Base-by-base conservation (phyloP, 1,140 invertebrate species). In the Pogonomyrmex barbatus region DNA sequence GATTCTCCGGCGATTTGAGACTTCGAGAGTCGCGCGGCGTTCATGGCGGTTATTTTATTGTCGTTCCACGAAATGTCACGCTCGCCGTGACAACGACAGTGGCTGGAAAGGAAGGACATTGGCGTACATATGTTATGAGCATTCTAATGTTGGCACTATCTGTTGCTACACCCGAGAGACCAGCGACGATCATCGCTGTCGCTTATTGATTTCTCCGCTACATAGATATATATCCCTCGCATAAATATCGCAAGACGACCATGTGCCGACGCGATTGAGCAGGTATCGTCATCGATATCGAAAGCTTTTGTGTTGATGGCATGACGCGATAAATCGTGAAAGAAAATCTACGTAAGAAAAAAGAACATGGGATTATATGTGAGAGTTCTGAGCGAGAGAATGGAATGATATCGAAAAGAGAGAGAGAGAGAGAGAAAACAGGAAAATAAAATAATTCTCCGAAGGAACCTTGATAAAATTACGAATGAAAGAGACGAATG, bases 201-300 rank as follows among this genome's bases (percentile, higher is more conserved):
- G 17, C 6, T 75, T 83, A 83, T 83, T 83, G 79, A 83, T 83
- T 83, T 83, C 54, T 42, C 50, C 30, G 52, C 30, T 14, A 2
- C 9, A 2, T 24, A 70, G 6, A 75, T 60, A 14, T 75, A 75
- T 60, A n/a, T 75, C 17, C 9, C 14, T 33, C 68, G 30, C 17
- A 14, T 73, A 36, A 71, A 82, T 71, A 73, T 47, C 67, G 10
- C 50, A 14, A 9, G 17, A 56, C 39, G 24, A 71, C n/a, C 17
- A 58, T 73, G 52, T 58, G 24, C 39, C 30, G 5, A 6, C 8
- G 17, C 30, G 39, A 71, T 71, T 58, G 24, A 73, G 9, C 39
- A 45, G 52, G 50, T 73, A 58, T 58, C 33, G 6, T 33, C 39
- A 24, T 24, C 24, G 24, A 24, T 24, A 3, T 45, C 6, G 33